Evolutionary conservation across 2,113 vertebrate genomes (phyloP), one percentile per base, ranked within the genome.

Genomic region (Cyphomyrus plagiostoma): DNA sequence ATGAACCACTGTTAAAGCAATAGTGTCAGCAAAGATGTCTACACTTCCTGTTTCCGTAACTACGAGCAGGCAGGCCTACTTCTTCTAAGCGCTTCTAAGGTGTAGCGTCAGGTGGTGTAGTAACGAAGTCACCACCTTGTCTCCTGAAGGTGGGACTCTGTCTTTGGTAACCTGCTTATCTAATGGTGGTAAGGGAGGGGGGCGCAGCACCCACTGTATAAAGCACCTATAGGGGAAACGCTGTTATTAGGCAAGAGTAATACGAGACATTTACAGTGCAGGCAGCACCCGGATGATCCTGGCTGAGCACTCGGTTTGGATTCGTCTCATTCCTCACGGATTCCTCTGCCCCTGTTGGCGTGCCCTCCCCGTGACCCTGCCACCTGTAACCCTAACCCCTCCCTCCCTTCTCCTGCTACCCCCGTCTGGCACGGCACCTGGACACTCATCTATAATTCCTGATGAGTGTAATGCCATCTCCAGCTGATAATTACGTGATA

Each of bases 371-470:
- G 89, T 93, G 93, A 95, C 94, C 93, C 91, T 88, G 92, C 88
- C 93, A 92, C 94, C 93, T 93, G 92, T 94, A 92, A 93, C 91
- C 93, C 93, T 92, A 94, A 91, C 91, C 91, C n/a, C 70, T 0
- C 35, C 26, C 82, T 62, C 85, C 49, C 66, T 30, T 53, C 56
- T 87, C 39, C 77, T 30, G 19, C 77, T 82, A 15, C 46, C 88
- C 0, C 77, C 19, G 88, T 91, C 93, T 91, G 80, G 84, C 85
- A 91, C 92, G 88, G 90, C 89, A 92, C 93, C 93, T 92, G 92
- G 93, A 94, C 94, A 94, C 93, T 95, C 95, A 95, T 95, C 93
- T 94, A 95, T 96, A 96, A 96, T 96, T 95, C 93, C 95, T 95
- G 94, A 96, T 94, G 95, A 95, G 93, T 93, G 93, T 95, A 95